Base-by-base conservation (phyloP, 1,140 invertebrate species). In the Eupristina koningsbergeri region DNA sequence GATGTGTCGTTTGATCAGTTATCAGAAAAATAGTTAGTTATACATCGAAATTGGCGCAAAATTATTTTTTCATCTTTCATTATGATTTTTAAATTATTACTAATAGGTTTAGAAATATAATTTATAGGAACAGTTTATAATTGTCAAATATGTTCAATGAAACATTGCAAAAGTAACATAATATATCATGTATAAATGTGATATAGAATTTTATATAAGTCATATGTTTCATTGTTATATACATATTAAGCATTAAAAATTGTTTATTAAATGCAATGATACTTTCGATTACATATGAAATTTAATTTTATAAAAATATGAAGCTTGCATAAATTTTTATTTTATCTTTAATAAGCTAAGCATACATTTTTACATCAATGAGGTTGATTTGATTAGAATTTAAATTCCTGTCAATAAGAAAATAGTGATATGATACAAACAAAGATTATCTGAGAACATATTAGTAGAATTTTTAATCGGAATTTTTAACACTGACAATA, bases 371-470 rank as follows among this genome's bases (percentile, higher is more conserved):
- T 19, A 22, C 53, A 26, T 96, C 94, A 47, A 98, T 94, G 19
- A 91, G 89, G 80, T 92, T 92, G 81, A 98, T 95, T 80, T 94
- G 93, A 93, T 98, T 98, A 86, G 93, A 94, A 89, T 96, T 97
- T 85, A 98, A 91, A 90, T 96, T 95, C 88, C 94, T 96, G 88
- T 69, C 89, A 93, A 87, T 15, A 11, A 67, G 53, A 50, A 6
- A 50, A 53, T 6, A 8, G 6, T 75, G 5, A 73, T 74, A 3
- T 19, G 61, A n/a, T n/a, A n/a, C n/a, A n/a, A n/a, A 88, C 76
- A 88, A 83, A 81, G 69, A 91, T 61, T 91, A 86, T 45, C 31
- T 39, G 22, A 58, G 47, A 26, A 1, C 19, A 6, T 73, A 58
- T 58, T 58, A 58, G 3, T 58, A 9, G 9, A 50, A 50, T 75